A percentile compares a stretch with the other conserved stretches of the same genome.
Conservation (phyloP, 2,797 vertebrate genomes). For the Pipistrellus nathusii region DNA sequence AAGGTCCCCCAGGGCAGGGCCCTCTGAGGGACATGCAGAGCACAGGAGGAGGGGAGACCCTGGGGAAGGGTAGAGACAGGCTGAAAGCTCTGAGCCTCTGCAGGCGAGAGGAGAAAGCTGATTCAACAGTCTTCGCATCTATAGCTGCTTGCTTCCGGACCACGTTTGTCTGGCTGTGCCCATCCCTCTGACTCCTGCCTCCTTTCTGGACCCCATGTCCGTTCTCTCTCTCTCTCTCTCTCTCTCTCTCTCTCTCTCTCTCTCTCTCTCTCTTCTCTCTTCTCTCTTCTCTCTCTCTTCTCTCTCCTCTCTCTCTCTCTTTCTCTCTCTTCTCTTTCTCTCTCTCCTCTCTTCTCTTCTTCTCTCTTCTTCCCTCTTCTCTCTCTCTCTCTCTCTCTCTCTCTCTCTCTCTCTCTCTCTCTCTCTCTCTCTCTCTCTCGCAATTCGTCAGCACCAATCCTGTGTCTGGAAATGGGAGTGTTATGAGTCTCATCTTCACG, state of each 20-base stretch:
- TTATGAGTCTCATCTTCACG: neutral
- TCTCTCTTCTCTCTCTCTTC: neutral
- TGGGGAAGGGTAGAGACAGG: rapidly evolving
- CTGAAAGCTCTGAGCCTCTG: neutral
- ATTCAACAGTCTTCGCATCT: neutral
- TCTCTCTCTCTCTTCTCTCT: neutral
- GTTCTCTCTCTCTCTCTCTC: no score
- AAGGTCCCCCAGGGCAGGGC: neutral
- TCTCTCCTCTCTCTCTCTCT: no score
- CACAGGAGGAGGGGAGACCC: neutral
- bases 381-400: neutral
- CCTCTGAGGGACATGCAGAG: neutral
- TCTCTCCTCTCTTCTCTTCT: neutral
- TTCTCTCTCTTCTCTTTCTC: no score
- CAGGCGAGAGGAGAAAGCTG: neutral
- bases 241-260: neutral
- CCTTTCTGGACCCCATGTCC: no score
- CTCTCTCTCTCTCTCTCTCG: neutral
- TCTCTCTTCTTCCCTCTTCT: no score
- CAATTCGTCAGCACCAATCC: no score
- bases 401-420: neutral
- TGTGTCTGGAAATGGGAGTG: neutral
- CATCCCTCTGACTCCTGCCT: neutral
- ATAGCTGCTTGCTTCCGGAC: neutral
- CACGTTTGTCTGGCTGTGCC: neutral